Conservation (phyloP, 2,888 invertebrate species). For the Pachliopta kotzebuea region DNA sequence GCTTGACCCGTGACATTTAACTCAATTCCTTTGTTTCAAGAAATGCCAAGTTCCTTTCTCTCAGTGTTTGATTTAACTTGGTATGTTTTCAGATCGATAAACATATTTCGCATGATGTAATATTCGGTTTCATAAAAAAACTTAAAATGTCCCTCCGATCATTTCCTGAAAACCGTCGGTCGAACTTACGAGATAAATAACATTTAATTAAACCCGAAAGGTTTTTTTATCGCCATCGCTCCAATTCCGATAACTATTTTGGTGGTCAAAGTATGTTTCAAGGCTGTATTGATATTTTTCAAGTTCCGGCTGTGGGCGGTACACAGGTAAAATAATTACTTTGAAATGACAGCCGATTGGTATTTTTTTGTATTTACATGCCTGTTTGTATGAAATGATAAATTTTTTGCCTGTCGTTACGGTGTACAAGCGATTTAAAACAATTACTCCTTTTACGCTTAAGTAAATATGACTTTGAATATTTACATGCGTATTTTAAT, state of each 20-base stretch:
- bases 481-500: not conserved
- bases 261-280: conserved; percentile 38
- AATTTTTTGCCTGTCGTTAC: not conserved
- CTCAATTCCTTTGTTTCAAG: conserved; percentile 24
- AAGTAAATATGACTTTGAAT: not conserved
- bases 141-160: not conserved
- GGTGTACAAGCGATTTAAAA: not conserved
- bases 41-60: conserved; percentile 29
- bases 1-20: conserved; percentile 23
- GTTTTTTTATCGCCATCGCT: conserved; percentile 35
- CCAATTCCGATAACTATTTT: conserved; percentile 41
- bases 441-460: not conserved
- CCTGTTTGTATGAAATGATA: not conserved
- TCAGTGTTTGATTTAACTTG: conserved; percentile 21
- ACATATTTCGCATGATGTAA: not conserved
- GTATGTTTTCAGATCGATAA: conserved; percentile 18
- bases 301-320: conserved; percentile 37
- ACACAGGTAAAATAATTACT: conserved; percentile 36
- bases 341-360: conserved; percentile 10
- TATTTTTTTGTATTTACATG: not conserved
- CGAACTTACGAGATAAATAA: conserved; percentile 11
- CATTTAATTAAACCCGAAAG: conserved; percentile 31
- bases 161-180: conserved; percentile 8
- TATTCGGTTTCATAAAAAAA: not conserved
- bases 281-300: conserved; percentile 34